These are phyloP conservation scores for Zoanthus sociatus DNA, from an alignment of 92 coral and sea anemone species.

Conservation along the genomic window DNA sequence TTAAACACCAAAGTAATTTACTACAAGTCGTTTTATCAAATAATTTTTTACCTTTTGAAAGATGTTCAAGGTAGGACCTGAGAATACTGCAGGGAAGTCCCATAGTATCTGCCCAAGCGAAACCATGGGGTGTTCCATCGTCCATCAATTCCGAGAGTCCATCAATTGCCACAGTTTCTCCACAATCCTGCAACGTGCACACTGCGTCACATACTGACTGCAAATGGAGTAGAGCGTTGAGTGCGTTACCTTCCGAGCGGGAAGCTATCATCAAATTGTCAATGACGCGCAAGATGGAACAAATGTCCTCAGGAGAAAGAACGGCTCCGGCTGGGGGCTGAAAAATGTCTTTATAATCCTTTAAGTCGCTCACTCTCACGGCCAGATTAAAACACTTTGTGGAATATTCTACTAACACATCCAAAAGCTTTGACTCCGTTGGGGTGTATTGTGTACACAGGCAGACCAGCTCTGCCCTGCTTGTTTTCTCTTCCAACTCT, in stretches of 20 bases:
- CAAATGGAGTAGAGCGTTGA: conserved; percentile 85
- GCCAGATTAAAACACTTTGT: conserved; percentile 89
- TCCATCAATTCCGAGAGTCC: conserved; percentile 71
- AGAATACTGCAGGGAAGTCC: conserved; percentile 77
- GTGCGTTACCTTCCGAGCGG: conserved; percentile 63
- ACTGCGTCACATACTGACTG: conserved; percentile 86
- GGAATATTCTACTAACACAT: conserved; percentile 70
- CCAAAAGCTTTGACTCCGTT: conserved; percentile 65
- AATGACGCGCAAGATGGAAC: conserved; percentile 75
- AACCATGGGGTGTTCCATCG: conserved; percentile 79
- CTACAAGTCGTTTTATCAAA: no score
- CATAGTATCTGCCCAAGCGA: conserved; percentile 84
- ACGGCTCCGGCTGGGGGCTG: conserved; percentile 85
- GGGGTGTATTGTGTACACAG: conserved; percentile 66
- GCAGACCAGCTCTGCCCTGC: conserved; percentile 73
- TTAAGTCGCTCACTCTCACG: conserved; percentile 87
- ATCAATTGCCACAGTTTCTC: conserved; percentile 75
- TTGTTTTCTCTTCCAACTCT: conserved; percentile 79
- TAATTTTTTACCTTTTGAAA: conserved; percentile 51
- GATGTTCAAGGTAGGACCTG: conserved; percentile 64
- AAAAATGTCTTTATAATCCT: conserved; percentile 92
- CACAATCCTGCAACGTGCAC: conserved; percentile 92
- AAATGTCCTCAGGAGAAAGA: conserved; percentile 81
- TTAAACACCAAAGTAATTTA: no score
- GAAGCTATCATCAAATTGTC: conserved; percentile 73